Base-by-base conservation (phyloP, 35 echinoderm and acorn worm species). In the Apostichopus parvimensis region DNA sequence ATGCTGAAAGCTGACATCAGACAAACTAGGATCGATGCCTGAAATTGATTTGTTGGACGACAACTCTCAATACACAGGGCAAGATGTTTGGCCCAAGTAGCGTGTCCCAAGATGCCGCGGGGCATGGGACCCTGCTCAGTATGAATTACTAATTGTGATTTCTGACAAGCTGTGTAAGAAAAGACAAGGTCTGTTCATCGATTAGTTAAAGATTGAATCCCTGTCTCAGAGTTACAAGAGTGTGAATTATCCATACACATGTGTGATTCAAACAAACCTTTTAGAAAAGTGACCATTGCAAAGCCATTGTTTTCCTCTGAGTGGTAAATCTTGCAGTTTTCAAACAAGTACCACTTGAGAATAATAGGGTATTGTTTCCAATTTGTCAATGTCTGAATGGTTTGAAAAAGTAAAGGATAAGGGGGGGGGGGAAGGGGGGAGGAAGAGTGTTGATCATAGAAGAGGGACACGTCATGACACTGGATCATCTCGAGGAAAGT, bases 141-240 rank as follows among this genome's bases (percentile, higher is more conserved):
- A 54, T 82, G 79, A 82, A 82, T 82, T 82, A 82, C 79, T 82
- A 82, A 82, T 82, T 82, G 79, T 82, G 25, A 82, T 82, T 82
- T 20, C 8, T 82, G 79, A 82, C 79, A 82, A 55, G 79, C 17
- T 17, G 18, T 45, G 55, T 8, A 54, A 82, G 17, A 82, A 56
- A 14, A 56, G 55, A 82, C 79, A 82, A 82, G 79, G 79, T 56
- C n/a, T 17, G 26, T 53, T 18, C 24, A 82, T 82, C 17, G 79
- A 82, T 82, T 54, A 53, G 79, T 56, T 8, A 82, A 68, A 54
- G 52, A 53, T 82, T 82, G 79, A 54, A 55, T 82, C n/a, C n/a
- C 79, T 1, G 79, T 56, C 64, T 68, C 13, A 82, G 25, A 28
- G 26, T 28, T 28, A 28, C 26, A 28, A 28, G 26, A 82, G 79